These are phyloP conservation scores for Brachirus orientalis DNA, from an alignment of 2,113 vertebrate genomes.

Conservation along the genomic window DNA sequence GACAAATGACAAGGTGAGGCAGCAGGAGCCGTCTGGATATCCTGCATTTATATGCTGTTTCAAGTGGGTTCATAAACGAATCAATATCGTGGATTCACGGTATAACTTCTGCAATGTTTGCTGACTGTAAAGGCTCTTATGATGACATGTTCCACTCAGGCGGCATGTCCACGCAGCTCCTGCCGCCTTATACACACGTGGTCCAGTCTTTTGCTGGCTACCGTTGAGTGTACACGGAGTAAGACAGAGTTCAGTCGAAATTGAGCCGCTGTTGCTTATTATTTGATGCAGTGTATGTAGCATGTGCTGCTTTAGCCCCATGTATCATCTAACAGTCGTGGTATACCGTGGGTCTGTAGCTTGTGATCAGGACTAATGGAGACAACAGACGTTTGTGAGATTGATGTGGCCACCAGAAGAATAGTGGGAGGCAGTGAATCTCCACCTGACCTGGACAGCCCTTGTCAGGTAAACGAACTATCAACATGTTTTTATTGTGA, in stretches of 20 bases:
- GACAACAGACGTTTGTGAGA: slow-evolving; percentile 78
- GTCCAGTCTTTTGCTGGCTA: background rate
- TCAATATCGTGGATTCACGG: too few species aligned
- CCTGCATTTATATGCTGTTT: too few species aligned
- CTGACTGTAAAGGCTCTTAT: too few species aligned
- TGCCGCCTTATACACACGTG: slow-evolving; percentile 1
- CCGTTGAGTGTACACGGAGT: background rate
- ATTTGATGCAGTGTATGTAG: background rate
- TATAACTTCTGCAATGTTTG: too few species aligned
- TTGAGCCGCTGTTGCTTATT: background rate
- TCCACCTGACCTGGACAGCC: slow-evolving; percentile 77
- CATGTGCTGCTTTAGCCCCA: background rate
- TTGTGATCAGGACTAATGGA: slow-evolving; percentile 82
- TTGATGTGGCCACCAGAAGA: slow-evolving; percentile 80
- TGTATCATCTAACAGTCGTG: background rate
- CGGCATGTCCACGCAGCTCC: background rate
- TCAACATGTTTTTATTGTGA: background rate
- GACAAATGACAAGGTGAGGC: background rate
- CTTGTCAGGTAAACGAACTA: slow-evolving; percentile 60
- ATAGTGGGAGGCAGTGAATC: slow-evolving; percentile 79
- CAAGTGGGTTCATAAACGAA: too few species aligned
- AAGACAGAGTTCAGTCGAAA: background rate
- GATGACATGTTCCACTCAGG: too few species aligned
- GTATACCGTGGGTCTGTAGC: slow-evolving; percentile 7
- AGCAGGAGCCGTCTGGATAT: background rate